Base-by-base conservation (phyloP, 2,113 vertebrate species). In the Coreoperca whiteheadi region DNA sequence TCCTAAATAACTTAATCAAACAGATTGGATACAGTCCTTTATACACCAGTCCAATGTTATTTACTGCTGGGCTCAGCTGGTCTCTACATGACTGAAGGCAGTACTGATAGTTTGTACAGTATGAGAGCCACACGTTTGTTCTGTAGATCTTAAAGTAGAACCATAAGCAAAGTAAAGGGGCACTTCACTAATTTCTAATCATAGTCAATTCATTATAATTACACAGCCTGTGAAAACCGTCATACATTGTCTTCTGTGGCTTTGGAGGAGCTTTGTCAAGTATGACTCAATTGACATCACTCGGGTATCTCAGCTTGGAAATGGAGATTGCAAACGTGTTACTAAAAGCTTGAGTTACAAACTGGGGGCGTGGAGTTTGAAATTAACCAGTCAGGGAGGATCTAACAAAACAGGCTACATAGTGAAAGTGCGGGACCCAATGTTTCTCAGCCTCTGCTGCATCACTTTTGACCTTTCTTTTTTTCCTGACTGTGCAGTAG, bases 31-130 rank as follows among this genome's bases (percentile, higher is more conserved):
- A n/a, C 16, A 54, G 7, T 3, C 37, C 23, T 48, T 41, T 23
- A 5, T 15, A 23, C 23, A 39, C 0, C 50, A 72, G 34, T 57
- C 25, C 10, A 15, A 8, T 73, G 21, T 9, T 18, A 56, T 28
- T 46, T n/a, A 60, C 4, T 60, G 75, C 25, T 64, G 64, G 14
- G 32, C 50, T 65, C 65, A 53, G 54, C 30, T 87, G 79, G 57
- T 70, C n/a, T 28, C 3, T 12, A 18, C 18, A 54, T n/a, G 51
- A 50, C 21, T 67, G 23, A 56, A 34, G 23, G 67, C n/a, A 46
- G 28, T 3, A 14, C 8, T 37, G 23, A 25, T 32, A 25, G 21
- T 48, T 20, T 6, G 16, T 57, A 21, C 18, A 59, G 4, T 25
- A 20, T 25, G 4, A 48, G 28, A 61, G 21, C 8, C 43, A 71